Evolutionary conservation across 1,140 invertebrate species (phyloP), one percentile per base, ranked within the genome.

Genomic region (Bombus affinis): DNA sequence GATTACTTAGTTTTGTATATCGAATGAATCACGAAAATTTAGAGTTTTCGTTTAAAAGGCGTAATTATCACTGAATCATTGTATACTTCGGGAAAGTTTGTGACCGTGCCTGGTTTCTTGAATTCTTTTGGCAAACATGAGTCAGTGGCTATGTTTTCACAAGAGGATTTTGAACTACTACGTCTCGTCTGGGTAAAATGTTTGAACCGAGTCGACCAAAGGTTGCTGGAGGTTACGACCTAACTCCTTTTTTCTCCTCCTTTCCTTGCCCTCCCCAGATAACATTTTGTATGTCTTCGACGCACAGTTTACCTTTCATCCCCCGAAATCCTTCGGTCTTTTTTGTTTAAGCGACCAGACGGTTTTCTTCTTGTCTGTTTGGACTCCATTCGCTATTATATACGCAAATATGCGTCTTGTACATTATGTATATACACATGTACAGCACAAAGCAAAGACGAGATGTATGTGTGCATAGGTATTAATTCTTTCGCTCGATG

Each of bases 91-190:
- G 22, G 65, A 80, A 85, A 72, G 39, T 65, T 85, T 32, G 9
- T 13, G 22, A 59, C 47, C 75, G 5, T 57, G 68, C 39, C n/a
- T 47, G 57, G 32, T 73, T 72, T 78, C 57, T 70, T 62, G 81
- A 70, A 76, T 78, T 62, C 72, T 65, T 81, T 75, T 79, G 25
- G n/a, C 35, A 53, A 37, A 59, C 42, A 85, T 92, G 91, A 91
- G 75, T 86, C 88, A 85, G 66, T 79, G 42, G 62, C 77, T 71
- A 65, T 91, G 91, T 92, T 92, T 91, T 92, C 88, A 76, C 81
- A 76, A 47, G 88, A 90, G 91, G 89, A 92, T 90, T 94, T 93
- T 93, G 93, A 93, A 93, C 92, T 83, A 87, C 78, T 68, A 78
- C 80, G 91, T 83, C 82, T 88, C 78, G 92, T 90, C 89, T 86